These are phyloP conservation scores for Neosalanx taihuensis DNA, from an alignment of 2,797 vertebrate species.

Conservation along the genomic window DNA sequence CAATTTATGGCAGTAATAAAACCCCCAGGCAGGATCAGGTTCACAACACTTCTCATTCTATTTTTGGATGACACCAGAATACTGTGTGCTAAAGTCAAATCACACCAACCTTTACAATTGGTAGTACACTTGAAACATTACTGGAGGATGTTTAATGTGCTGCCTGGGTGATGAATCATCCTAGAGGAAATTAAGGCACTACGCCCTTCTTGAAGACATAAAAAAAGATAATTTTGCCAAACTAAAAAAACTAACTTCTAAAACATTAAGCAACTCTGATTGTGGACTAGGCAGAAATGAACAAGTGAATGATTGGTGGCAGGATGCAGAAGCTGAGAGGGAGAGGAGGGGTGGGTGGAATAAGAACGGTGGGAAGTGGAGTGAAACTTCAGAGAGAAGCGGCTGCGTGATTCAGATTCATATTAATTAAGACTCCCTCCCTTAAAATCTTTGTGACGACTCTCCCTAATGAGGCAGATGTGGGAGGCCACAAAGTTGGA, in stretches of 20 bases:
- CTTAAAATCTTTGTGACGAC: slow-evolving; percentile 20
- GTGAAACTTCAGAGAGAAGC: neutral
- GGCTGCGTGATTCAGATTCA: slow-evolving; percentile 9
- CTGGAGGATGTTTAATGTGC: too few relatives aligned
- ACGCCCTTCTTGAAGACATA: neutral
- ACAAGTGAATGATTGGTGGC: slow-evolving; percentile 3
- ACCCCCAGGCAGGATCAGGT: too few relatives aligned
- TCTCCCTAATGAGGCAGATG: slow-evolving; percentile 19
- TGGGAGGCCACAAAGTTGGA: slow-evolving; percentile 1
- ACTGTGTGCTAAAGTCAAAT: too few relatives aligned
- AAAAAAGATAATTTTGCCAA: neutral
- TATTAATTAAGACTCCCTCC: slow-evolving; percentile 32
- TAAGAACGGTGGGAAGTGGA: slow-evolving; percentile 4
- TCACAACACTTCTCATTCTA: too few relatives aligned
- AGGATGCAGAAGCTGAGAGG: neutral
- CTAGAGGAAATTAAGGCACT: too few relatives aligned
- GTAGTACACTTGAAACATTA: too few relatives aligned
- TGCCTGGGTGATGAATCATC: too few relatives aligned
- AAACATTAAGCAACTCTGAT: neutral
- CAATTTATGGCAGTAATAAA: neutral
- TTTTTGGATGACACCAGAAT: too few relatives aligned
- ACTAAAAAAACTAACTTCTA: too few relatives aligned
- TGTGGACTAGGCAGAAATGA: slow-evolving; percentile 11
- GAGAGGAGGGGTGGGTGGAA: neutral
- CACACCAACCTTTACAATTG: too few relatives aligned